phyloP scores from a whole-genome alignment of 2,113 vertebrate genomes.

The Apus apus region DNA sequence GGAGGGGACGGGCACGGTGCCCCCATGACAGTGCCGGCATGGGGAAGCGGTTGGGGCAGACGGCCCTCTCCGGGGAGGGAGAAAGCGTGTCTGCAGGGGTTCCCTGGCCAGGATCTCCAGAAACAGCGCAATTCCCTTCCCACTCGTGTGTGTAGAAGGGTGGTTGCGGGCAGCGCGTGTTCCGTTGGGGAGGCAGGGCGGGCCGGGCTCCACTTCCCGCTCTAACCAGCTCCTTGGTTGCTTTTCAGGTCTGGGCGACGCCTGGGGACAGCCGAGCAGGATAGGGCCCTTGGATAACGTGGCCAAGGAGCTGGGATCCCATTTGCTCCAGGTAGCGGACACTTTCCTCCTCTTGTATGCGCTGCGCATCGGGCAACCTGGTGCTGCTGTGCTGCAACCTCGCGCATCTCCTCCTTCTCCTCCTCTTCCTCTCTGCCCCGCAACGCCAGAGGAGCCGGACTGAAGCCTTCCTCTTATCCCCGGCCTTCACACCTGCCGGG shows the following conservation, averaged over 20 bases:
- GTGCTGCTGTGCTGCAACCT: accelerated
- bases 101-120: neutral
- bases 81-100: accelerated
- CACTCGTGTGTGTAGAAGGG: accelerated
- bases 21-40: neutral
- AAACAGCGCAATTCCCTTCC: neutral
- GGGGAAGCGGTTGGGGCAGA: neutral
- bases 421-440: neutral
- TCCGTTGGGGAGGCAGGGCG: too few relatives aligned
- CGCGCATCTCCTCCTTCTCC: neutral
- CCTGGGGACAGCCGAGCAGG: constrained; percentile 85
- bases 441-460: neutral
- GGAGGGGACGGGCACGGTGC: neutral
- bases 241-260: constrained; percentile 86
- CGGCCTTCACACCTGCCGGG: neutral
- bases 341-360: neutral
- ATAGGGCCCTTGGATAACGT: constrained; percentile 86
- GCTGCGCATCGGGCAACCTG: neutral
- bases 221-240: neutral
- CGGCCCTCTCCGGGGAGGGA: neutral
- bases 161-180: neutral
- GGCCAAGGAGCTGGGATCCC: constrained; percentile 93
- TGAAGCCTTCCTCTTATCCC: neutral
- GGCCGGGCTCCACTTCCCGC: neutral
- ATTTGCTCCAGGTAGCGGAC: constrained; percentile 86